A percentile compares a stretch with the other conserved stretches of the same genome.
phyloP scores from a whole-genome alignment of 92 coral and sea anemone species.

The Pocillopora grandis region DNA sequence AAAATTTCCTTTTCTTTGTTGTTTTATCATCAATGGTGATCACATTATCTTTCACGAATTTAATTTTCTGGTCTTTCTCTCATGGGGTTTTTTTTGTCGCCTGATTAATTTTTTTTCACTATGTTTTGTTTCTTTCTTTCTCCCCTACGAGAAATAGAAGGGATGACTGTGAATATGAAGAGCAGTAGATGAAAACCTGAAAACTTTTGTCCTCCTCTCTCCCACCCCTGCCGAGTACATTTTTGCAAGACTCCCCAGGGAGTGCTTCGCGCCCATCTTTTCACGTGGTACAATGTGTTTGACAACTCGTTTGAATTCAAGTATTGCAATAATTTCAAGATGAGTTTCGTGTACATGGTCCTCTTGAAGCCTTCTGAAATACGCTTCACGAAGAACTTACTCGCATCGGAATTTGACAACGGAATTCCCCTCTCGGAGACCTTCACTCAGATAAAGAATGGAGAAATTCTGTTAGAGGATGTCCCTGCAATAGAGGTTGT shows the following conservation, averaged over 20 bases:
- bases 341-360: slow-evolving; percentile 81
- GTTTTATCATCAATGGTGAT: background rate
- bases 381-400: slow-evolving; percentile 76
- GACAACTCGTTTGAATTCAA: background rate
- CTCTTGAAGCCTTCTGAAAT: slow-evolving; percentile 94
- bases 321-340: background rate
- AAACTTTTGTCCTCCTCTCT: background rate
- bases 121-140: background rate
- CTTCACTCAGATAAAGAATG: slow-evolving; percentile 73
- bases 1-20: background rate
- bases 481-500: slow-evolving; percentile 88
- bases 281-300: slow-evolving; percentile 20
- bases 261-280: slow-evolving; percentile 37
- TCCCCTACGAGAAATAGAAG: too few relatives aligned
- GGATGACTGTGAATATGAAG: too few relatives aligned
- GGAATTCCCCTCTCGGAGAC: slow-evolving; percentile 87
- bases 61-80: background rate
- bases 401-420: slow-evolving; percentile 83
- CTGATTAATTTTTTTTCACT: background rate
- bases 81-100: background rate
- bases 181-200: too few relatives aligned
- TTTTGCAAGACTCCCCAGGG: slow-evolving; percentile 30
- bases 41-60: background rate
- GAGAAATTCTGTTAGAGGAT: slow-evolving; percentile 82
- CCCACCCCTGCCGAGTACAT: background rate